Percentiles rank a stretch among this genome's conserved stretches.
Conservation (phyloP, 2,888 invertebrate genomes). For the Bimastos eiseni region DNA sequence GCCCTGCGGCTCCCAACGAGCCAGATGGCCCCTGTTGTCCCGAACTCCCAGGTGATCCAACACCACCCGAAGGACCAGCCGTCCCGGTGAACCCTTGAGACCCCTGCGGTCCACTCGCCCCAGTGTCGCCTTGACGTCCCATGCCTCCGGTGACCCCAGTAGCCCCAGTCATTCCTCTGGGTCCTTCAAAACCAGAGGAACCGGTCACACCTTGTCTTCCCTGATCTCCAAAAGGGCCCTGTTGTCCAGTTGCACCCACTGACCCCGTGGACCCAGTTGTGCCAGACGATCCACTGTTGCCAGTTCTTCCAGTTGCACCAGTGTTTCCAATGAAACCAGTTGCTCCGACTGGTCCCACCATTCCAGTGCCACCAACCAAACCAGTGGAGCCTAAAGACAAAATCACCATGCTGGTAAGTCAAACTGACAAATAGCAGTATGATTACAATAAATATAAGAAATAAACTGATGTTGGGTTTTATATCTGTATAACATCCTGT, state of each 20-base stretch:
- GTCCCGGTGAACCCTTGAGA: background rate
- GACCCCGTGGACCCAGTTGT: background rate
- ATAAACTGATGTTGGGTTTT: too few relatives aligned
- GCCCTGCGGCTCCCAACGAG: background rate
- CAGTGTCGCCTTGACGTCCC: background rate
- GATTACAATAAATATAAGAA: too few relatives aligned
- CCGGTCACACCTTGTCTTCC: background rate
- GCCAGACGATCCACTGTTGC: background rate
- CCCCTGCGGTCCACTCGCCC: background rate
- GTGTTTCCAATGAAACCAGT: background rate
- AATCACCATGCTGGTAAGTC: too few relatives aligned
- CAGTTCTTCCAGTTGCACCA: background rate
- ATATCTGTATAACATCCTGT: too few relatives aligned
- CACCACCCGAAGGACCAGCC: background rate
- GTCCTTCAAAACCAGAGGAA: background rate
- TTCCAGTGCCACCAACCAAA: background rate
- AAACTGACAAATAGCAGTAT: too few relatives aligned
- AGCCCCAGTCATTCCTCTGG: background rate
- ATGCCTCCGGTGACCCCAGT: background rate
- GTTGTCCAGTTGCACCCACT: constrained; percentile 7
- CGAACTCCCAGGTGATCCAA: background rate
- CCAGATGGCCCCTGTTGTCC: background rate
- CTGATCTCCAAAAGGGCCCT: background rate
- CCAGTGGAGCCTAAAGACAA: constrained; percentile 17
- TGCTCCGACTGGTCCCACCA: background rate